Conservation (phyloP, 2,113 vertebrate genomes). For the Cisticola juncidis region DNA sequence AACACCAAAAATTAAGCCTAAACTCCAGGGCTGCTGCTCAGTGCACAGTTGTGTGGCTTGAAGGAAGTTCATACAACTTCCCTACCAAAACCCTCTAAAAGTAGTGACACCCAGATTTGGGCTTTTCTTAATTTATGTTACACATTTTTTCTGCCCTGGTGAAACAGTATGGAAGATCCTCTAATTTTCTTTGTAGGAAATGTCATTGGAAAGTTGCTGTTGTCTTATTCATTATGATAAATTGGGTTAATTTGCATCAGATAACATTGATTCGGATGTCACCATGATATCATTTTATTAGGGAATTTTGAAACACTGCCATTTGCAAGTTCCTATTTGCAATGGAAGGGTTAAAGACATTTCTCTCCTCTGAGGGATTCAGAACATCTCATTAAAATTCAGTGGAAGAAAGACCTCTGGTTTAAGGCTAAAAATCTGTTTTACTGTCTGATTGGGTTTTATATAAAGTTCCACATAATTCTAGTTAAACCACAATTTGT, state of each 20-base stretch:
- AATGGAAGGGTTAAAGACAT: conserved; percentile 38
- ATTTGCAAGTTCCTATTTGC: neutral
- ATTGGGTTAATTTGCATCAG: conserved; percentile 32
- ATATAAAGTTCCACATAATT: conserved; percentile 65
- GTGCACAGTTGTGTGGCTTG: neutral
- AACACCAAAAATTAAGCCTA: neutral
- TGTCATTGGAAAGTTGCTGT: neutral
- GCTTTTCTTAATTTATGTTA: neutral
- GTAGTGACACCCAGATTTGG: neutral
- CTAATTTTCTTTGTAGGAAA: neutral
- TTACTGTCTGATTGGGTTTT: conserved; percentile 68
- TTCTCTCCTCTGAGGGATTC: conserved; percentile 20
- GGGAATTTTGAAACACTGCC: neutral
- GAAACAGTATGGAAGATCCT: neutral
- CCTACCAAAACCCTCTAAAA: neutral
- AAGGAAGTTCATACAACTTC: neutral
- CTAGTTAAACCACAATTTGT: conserved; percentile 69
- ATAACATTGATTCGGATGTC: conserved; percentile 16
- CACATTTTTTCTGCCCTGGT: neutral
- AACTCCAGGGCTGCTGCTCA: neutral
- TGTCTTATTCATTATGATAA: conserved; percentile 11
- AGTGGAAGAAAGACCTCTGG: conserved; percentile 40
- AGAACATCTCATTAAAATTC: conserved; percentile 55
- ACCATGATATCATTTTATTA: neutral
- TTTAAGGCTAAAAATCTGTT: conserved; percentile 69